These are phyloP conservation scores for Vultur gryphus DNA, from an alignment of 2,797 vertebrate genomes.

Conservation along the genomic window DNA sequence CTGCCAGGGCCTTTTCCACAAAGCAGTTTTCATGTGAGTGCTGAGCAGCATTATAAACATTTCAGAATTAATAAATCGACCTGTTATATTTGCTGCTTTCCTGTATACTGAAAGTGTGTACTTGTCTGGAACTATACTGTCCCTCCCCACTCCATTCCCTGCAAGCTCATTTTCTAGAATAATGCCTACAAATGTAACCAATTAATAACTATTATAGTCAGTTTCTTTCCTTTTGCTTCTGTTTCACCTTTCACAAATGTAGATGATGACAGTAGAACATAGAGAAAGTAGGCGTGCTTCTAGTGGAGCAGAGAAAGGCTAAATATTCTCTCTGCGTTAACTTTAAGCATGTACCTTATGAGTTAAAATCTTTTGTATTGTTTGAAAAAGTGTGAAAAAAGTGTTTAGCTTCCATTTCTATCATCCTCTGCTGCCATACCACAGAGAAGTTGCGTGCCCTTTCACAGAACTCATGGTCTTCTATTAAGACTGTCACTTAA, in stretches of 20 bases:
- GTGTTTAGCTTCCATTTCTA: background rate
- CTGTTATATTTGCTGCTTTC: background rate
- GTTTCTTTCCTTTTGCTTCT: background rate
- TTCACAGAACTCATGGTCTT: background rate
- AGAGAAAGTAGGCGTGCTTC: background rate
- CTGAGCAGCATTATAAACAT: background rate
- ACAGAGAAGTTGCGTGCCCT: background rate
- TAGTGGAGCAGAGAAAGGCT: background rate
- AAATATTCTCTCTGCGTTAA: background rate
- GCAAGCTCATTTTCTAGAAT: background rate
- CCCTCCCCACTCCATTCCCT: background rate
- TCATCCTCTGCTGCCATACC: background rate
- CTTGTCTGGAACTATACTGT: background rate
- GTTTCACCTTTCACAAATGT: background rate
- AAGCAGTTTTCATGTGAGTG: background rate
- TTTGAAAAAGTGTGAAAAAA: background rate
- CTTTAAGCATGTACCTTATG: background rate
- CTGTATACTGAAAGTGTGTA: background rate
- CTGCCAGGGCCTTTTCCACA: background rate
- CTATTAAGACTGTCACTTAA: background rate
- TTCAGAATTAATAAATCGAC: background rate
- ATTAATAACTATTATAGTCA: background rate
- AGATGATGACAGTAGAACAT: background rate
- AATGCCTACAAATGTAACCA: background rate
- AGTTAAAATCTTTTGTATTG: background rate